phyloP scores from a whole-genome alignment of 2,888 invertebrate species.

The Apantesis nais region DNA sequence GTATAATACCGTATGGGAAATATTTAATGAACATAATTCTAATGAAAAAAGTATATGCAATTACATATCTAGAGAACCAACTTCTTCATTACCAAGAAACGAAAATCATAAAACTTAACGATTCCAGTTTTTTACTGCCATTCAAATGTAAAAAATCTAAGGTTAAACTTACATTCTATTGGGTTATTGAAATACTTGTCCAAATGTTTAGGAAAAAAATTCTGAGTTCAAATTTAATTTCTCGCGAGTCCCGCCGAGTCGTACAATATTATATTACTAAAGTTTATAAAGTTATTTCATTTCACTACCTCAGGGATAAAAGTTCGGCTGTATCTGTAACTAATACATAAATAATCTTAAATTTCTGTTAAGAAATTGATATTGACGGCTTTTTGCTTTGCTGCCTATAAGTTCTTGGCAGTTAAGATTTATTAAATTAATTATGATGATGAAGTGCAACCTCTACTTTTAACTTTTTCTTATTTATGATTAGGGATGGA shows the following conservation, averaged over 20 bases:
- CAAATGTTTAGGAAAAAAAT: slow-evolving; percentile 63
- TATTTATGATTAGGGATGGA: not conserved
- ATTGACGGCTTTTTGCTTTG: slow-evolving; percentile 14
- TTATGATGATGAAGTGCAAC: slow-evolving; percentile 8
- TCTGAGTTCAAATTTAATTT: slow-evolving; percentile 65
- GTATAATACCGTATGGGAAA: no score
- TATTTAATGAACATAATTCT: no score
- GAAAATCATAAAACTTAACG: not conserved
- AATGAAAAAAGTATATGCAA: no score
- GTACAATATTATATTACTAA: slow-evolving; percentile 63
- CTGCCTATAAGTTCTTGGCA: slow-evolving; percentile 8
- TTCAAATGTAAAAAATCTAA: slow-evolving; percentile 8
- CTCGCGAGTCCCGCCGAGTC: slow-evolving; percentile 53
- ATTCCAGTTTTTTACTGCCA: not conserved
- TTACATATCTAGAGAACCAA: not conserved
- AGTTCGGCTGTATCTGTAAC: slow-evolving; percentile 51
- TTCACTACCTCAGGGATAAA: slow-evolving; percentile 63
- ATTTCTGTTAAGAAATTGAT: slow-evolving; percentile 25
- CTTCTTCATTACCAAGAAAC: not conserved
- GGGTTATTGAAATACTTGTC: slow-evolving; percentile 67
- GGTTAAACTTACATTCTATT: slow-evolving; percentile 34
- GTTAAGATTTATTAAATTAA: slow-evolving; percentile 19
- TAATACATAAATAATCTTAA: slow-evolving; percentile 53
- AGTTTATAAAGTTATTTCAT: slow-evolving; percentile 73
- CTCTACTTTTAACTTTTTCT: not conserved